Evolutionary conservation across 2,113 vertebrate species (phyloP).

Genomic region (Bucco capensis): DNA sequence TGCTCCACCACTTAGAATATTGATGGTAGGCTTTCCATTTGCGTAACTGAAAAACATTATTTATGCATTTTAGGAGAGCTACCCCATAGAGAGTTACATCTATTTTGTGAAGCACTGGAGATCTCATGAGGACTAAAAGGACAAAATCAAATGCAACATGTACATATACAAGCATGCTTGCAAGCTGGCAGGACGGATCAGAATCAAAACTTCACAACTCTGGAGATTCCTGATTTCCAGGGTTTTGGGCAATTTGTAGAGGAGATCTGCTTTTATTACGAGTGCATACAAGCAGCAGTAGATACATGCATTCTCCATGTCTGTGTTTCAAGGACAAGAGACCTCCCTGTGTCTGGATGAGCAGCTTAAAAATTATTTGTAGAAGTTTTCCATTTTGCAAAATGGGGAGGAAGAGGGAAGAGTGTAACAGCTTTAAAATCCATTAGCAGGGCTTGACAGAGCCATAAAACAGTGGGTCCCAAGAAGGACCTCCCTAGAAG

Average conservation of each 20-base stretch:
- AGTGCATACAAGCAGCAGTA: not conserved
- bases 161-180: rapidly evolving
- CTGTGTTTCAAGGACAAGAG: not conserved
- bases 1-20: slow-evolving; percentile 83
- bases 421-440: not conserved
- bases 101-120: not conserved
- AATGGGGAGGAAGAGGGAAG: not conserved
- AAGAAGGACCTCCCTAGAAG: not conserved
- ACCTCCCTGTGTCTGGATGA: not conserved
- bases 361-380: not conserved
- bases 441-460: not conserved
- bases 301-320: rapidly evolving
- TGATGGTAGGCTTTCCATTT: slow-evolving; percentile 74
- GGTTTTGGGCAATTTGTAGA: not conserved
- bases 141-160: not conserved
- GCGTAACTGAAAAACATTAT: slow-evolving; percentile 74
- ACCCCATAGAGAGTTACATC: not conserved
- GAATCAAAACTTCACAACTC: not conserved
- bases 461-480: not conserved
- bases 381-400: not conserved
- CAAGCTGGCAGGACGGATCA: not conserved
- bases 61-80: not conserved
- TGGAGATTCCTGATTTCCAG: not conserved
- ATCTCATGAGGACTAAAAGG: not conserved
- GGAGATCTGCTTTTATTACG: not conserved